These are phyloP conservation scores for Xyliphius kryptos DNA, from an alignment of 2,113 vertebrate species.

Conservation along the genomic window DNA sequence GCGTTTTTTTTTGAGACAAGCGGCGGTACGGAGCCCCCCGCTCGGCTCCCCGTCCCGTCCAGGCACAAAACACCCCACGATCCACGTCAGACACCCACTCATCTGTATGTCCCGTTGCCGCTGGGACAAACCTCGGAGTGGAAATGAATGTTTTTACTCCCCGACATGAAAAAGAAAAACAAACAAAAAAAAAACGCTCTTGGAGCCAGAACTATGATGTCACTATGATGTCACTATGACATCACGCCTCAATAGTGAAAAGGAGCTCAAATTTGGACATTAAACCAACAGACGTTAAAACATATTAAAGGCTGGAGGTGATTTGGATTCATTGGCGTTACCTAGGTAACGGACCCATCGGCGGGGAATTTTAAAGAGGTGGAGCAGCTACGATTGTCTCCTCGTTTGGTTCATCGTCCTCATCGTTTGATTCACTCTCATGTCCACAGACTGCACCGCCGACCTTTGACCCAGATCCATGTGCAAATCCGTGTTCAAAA, in stretches of 20 bases:
- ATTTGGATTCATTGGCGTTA: neutral
- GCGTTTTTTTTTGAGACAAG: slow-evolving; percentile 41
- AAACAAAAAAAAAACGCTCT: neutral
- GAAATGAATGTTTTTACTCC: slow-evolving; percentile 19
- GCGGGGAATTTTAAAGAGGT: neutral
- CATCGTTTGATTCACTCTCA: slow-evolving; percentile 1
- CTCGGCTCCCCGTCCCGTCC: slow-evolving; percentile 2
- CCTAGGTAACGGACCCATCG: too few species aligned
- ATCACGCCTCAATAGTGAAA: slow-evolving; percentile 1
- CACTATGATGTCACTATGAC: slow-evolving; percentile 6
- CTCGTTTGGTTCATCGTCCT: slow-evolving; percentile 3
- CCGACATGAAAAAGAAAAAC: neutral
- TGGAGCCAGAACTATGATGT: neutral
- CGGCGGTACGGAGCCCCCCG: neutral
- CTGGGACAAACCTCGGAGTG: neutral
- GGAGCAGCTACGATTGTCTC: slow-evolving; percentile 23
- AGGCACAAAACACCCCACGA: slow-evolving; percentile 8
- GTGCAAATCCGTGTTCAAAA: too few species aligned
- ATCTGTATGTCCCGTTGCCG: slow-evolving; percentile 21
- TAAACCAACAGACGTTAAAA: neutral
- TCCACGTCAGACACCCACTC: slow-evolving; percentile 13
- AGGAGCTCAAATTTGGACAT: neutral
- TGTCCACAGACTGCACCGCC: neutral
- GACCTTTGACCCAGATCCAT: neutral
- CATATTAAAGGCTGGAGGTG: neutral